Percentiles rank a stretch among this genome's conserved stretches.
These are phyloP conservation scores for Caenorhabditis sinica DNA, from an alignment of 2,888 invertebrate genomes.

Conservation along the genomic window DNA sequence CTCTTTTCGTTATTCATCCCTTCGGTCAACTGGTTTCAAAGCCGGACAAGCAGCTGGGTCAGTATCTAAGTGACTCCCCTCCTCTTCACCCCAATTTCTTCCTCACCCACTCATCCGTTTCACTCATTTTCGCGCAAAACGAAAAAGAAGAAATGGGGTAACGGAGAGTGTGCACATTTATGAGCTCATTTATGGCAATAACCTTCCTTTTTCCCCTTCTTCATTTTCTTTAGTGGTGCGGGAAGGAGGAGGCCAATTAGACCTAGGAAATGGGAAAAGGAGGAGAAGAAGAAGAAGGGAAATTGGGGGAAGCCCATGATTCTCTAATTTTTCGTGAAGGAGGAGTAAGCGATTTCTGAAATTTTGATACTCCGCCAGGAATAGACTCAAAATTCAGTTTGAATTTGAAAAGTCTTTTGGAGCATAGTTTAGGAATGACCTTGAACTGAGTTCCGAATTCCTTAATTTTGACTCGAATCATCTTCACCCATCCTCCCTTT, in stretches of 20 bases:
- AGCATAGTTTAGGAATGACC: too few relatives aligned
- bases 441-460: too few relatives aligned
- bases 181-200: slow-evolving; percentile 41
- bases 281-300: background rate
- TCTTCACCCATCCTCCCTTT: too few relatives aligned
- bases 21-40: slow-evolving; percentile 16
- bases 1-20: slow-evolving; percentile 39
- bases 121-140: slow-evolving; percentile 16
- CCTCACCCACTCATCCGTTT: slow-evolving; percentile 21
- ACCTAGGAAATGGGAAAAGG: slow-evolving; percentile 23
- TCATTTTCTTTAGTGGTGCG: background rate
- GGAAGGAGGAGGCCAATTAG: slow-evolving; percentile 11
- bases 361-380: too few relatives aligned
- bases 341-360: too few relatives aligned
- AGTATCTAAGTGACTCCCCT: slow-evolving; percentile 37
- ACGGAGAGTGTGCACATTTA: slow-evolving; percentile 30
- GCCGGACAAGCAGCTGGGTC: slow-evolving; percentile 19
- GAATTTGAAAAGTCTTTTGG: too few relatives aligned
- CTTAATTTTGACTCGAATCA: too few relatives aligned
- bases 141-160: background rate
- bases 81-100: background rate
- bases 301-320: too few relatives aligned
- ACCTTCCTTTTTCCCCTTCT: too few relatives aligned
- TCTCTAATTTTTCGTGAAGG: too few relatives aligned
- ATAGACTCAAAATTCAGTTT: too few relatives aligned